Conservation (phyloP, 2,113 vertebrate species). For the Phaetusa simplex region DNA sequence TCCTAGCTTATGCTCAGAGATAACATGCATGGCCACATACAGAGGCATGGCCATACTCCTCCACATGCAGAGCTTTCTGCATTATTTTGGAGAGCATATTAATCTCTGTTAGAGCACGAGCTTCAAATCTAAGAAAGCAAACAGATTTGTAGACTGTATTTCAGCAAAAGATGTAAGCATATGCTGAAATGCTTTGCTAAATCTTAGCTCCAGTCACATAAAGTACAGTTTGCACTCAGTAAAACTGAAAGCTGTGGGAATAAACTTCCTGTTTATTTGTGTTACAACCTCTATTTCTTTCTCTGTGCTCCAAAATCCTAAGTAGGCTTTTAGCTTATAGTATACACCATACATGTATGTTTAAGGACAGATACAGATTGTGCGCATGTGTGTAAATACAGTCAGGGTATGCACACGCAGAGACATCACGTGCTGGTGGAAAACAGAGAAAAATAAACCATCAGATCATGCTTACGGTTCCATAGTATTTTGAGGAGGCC, state of each 20-base stretch:
- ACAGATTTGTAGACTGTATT: neutral
- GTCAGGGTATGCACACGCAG: neutral
- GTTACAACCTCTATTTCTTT: neutral
- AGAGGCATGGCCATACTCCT: neutral
- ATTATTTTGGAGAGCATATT: neutral
- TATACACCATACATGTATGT: neutral
- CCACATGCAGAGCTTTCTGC: neutral
- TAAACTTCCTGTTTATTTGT: neutral
- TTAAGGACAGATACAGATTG: neutral
- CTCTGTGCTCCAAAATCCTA: neutral
- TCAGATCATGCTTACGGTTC: neutral
- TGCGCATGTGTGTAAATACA: neutral
- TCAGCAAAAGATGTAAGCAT: neutral
- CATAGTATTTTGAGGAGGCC: neutral
- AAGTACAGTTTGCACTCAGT: neutral
- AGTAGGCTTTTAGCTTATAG: neutral
- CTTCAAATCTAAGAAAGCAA: neutral
- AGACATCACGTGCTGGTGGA: neutral
- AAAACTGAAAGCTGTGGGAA: neutral
- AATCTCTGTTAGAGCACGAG: neutral
- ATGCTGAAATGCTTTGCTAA: neutral
- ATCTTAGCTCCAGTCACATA: neutral
- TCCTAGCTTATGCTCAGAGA: neutral
- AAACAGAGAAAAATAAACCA: neutral
- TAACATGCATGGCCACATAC: fast-evolving